Base-by-base conservation (phyloP, 2,113 vertebrate genomes). In the Rhegmatorhina hoffmannsi region DNA sequence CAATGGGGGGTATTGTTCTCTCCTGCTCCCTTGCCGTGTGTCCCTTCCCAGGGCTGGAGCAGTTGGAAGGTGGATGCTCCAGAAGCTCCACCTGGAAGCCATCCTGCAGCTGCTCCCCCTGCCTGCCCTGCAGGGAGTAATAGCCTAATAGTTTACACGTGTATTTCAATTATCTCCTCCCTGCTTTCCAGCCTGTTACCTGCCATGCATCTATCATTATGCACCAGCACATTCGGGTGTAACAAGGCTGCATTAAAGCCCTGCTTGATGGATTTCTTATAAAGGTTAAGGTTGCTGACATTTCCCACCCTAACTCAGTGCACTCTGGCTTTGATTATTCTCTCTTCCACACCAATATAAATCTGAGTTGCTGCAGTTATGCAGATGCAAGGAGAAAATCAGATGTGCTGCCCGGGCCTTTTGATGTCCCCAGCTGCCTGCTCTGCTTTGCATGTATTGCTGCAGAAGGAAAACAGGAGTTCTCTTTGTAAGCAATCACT, bases 351-450 rank as follows among this genome's bases (percentile, higher is more conserved):
- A 44, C 72, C 33, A 14, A 82, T 88, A 73, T 77, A 90, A 95
- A 92, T 90, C 78, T 88, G 93, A 86, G 62, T 20, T 0, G 0
- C 46, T 36, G 63, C 67, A 34, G 46, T 58, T 79, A 44, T 0
- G 52, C 60, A 87, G 91, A 91, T 83, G 62, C 59, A 70, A 86
- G 33, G 60, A 78, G 70, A 80, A 85, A 93, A 80, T 97, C 91
- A 74, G 72, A 90, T 47, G 63, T 69, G 75, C 75, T 3, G 38
- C 60, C 19, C 25, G 50, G 79, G 78, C 26, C 76, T 90, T 94
- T 85, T 94, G 93, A 88, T 94, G 92, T 96, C 79, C 80, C 55
- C 90, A 94, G 76, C 87, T 95, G 93, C 93, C 93, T 90, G 25
- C 63, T 93, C 55, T 0, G 11, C 90, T 96, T 93, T 91, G 82